Conservation (phyloP, 2,888 invertebrate genomes). For the Saturnia pavonia region DNA sequence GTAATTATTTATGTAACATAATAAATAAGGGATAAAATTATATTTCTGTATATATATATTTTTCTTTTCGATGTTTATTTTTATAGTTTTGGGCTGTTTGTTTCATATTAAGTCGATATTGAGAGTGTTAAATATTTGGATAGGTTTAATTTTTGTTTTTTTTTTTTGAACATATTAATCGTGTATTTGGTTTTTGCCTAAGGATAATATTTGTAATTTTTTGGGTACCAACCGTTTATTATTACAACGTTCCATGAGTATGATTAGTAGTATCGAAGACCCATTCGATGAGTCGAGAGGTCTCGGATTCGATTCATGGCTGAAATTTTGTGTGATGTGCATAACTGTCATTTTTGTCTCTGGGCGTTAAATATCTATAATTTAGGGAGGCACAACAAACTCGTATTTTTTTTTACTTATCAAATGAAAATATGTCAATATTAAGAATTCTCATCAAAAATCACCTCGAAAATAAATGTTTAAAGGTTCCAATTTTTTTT, state of each 20-base stretch:
- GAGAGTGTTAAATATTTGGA: constrained; percentile 24
- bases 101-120: constrained; percentile 28
- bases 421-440: no score
- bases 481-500: no score
- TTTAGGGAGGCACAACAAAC: no score
- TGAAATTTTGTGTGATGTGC: no score
- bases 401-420: no score
- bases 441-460: no score
- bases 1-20: neutral
- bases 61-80: constrained; percentile 24
- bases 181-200: neutral
- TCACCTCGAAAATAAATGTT: no score
- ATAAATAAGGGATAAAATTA: constrained; percentile 23
- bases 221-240: neutral
- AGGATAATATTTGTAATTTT: neutral
- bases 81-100: constrained; percentile 22
- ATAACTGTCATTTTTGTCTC: no score
- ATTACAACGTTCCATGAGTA: neutral
- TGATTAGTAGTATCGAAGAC: neutral
- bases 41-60: constrained; percentile 19
- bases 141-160: constrained; percentile 20
- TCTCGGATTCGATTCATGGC: no score
- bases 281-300: no score
- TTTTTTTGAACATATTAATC: neutral
- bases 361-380: no score